Evolutionary conservation across 2,797 vertebrate species (phyloP).

Genomic region (Zalophus californianus): DNA sequence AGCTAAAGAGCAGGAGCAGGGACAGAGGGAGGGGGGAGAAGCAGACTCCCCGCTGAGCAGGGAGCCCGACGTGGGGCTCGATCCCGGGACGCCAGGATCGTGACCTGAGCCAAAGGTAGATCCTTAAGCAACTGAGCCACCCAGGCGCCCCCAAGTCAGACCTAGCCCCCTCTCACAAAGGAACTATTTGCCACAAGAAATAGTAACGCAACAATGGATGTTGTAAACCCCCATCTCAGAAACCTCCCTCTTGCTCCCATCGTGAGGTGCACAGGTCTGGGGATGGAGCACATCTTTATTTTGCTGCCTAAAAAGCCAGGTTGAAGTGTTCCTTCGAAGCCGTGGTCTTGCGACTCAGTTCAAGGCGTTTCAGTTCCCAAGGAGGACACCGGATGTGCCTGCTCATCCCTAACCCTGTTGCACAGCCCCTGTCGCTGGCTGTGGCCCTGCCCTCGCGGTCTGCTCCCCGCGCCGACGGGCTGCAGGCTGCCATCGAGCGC

Average conservation of each 20-base stretch:
- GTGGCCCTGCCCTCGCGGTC: fast-evolving
- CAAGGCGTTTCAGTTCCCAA: not conserved
- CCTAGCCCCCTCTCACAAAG: not conserved
- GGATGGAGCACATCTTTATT: not conserved
- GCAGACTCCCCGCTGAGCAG: no score
- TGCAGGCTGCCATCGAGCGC: fast-evolving
- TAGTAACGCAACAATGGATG: fast-evolving
- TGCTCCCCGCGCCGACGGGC: not conserved
- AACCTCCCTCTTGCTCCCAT: no score
- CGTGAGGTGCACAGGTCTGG: fast-evolving
- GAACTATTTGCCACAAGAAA: not conserved
- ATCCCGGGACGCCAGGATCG: no score
- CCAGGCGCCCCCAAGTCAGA: not conserved
- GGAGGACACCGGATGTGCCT: fast-evolving
- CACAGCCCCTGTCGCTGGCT: fast-evolving
- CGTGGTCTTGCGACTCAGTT: fast-evolving
- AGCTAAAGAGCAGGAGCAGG: no score
- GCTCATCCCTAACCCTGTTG: fast-evolving
- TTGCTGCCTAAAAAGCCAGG: no score
- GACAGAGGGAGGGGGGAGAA: no score
- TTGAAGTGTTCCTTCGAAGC: not conserved
- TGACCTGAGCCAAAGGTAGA: no score
- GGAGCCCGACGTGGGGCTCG: no score
- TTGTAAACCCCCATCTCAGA: not conserved
- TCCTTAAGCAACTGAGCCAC: no score